phyloP scores from a whole-genome alignment of 2,797 vertebrate genomes.

The Acanthiza pusilla region DNA sequence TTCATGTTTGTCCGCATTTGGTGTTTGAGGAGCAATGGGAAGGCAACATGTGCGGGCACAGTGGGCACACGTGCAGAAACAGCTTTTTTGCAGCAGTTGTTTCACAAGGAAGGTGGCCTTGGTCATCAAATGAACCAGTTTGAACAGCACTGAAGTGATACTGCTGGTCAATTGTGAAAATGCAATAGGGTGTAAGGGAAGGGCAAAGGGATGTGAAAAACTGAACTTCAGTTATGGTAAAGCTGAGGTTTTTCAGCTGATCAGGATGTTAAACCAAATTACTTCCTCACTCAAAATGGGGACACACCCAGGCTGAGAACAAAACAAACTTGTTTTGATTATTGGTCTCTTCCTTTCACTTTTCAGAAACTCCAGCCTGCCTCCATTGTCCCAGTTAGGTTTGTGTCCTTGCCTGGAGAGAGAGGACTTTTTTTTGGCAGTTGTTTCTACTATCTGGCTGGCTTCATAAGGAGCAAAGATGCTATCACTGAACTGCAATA shows the following conservation, averaged over 20 bases:
- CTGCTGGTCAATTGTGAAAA: background rate
- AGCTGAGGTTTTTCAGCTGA: conserved; percentile 53
- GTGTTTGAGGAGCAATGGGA: background rate
- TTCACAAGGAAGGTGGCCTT: background rate
- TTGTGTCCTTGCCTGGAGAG: conserved; percentile 22
- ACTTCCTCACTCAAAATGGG: conserved; percentile 25
- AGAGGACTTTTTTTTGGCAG: conserved; percentile 24
- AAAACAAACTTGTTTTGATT: conserved; percentile 65
- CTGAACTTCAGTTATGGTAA: background rate
- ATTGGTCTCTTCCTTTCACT: conserved; percentile 27
- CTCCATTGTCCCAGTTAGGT: background rate
- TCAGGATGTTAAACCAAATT: background rate
- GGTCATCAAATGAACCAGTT: background rate
- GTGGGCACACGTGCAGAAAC: background rate
- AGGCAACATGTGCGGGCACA: background rate
- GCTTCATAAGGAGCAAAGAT: conserved; percentile 20
- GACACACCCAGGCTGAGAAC: conserved; percentile 45
- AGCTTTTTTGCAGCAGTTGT: background rate
- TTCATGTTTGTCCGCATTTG: background rate
- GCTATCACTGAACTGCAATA: conserved; percentile 10
- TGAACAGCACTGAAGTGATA: background rate
- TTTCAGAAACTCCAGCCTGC: background rate
- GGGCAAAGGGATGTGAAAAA: conserved; percentile 38
- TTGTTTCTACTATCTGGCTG: background rate
- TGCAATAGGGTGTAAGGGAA: background rate